Evolutionary conservation across 2,797 vertebrate species (phyloP).

Genomic region (Macropus fuliginosus): DNA sequence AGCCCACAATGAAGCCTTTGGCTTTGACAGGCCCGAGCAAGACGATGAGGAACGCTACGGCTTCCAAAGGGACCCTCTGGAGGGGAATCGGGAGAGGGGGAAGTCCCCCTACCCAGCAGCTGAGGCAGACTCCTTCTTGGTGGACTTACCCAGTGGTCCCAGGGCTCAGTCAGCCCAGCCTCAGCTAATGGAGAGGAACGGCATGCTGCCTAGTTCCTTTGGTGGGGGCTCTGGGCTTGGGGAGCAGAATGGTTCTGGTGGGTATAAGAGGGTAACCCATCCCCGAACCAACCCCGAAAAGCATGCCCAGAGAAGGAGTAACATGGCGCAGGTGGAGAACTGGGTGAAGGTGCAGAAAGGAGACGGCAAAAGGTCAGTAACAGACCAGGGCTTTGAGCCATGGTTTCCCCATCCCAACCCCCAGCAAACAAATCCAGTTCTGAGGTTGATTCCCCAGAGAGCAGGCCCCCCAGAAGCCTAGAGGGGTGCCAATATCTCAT

Average conservation of each 20-base stretch:
- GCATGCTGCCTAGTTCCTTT: conserved; percentile 83
- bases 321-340: conserved; percentile 94
- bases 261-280: conserved; percentile 89
- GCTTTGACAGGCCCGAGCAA: conserved; percentile 84
- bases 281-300: conserved; percentile 89
- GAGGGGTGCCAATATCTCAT: not conserved
- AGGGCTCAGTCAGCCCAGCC: conserved; percentile 82
- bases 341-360: conserved; percentile 97
- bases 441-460: not conserved
- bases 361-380: conserved; percentile 88
- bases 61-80: conserved; percentile 86
- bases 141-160: conserved; percentile 83
- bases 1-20: conserved; percentile 82
- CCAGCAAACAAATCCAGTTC: rapidly evolving
- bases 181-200: conserved; percentile 88
- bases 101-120: conserved; percentile 82
- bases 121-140: conserved; percentile 88
- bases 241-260: conserved; percentile 92
- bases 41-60: conserved; percentile 85
- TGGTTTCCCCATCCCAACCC: not conserved
- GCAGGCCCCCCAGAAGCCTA: rapidly evolving
- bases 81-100: conserved; percentile 86
- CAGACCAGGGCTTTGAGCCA: not conserved
- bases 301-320: conserved; percentile 93
- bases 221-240: conserved; percentile 83